Conservation (phyloP, 2,888 invertebrate species). For the Listrodromus nycthemerus region DNA sequence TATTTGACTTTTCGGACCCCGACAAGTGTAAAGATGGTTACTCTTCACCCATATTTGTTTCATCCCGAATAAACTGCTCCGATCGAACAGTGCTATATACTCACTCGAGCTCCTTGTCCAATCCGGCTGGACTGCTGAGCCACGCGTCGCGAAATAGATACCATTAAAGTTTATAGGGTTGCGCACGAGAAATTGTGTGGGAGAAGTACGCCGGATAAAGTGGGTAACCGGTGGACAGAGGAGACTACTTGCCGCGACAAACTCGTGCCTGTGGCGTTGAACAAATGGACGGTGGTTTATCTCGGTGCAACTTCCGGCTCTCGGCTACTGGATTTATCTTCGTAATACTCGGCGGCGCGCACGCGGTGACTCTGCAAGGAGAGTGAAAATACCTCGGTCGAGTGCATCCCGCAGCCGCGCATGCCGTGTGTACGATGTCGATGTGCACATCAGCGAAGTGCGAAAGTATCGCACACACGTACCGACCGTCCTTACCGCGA, state of each 20-base stretch:
- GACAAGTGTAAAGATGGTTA: too few species aligned
- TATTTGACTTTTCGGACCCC: too few species aligned
- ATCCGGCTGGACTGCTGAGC: neutral
- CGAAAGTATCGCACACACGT: conserved; percentile 37
- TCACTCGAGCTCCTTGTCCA: too few species aligned
- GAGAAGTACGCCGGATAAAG: conserved; percentile 28
- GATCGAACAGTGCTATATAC: too few species aligned
- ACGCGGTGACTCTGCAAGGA: conserved; percentile 52
- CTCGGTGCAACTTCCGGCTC: conserved; percentile 54
- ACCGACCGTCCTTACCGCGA: conserved; percentile 23
- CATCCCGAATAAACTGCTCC: too few species aligned
- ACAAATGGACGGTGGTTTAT: conserved; percentile 68
- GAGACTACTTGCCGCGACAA: conserved; percentile 52
- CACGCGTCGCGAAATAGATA: conserved; percentile 34
- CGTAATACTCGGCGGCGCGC: conserved; percentile 60
- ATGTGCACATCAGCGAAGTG: conserved; percentile 18
- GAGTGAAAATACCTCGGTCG: conserved; percentile 61
- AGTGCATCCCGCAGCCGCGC: conserved; percentile 44
- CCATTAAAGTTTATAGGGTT: conserved; percentile 59
- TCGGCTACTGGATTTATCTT: conserved; percentile 64
- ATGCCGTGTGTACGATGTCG: conserved; percentile 1
- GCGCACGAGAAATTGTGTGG: conserved; percentile 31
- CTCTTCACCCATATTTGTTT: too few species aligned
- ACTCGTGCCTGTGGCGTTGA: conserved; percentile 55
- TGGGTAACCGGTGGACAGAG: conserved; percentile 17